These are phyloP conservation scores for Triops cancriformis DNA, from an alignment of 1,140 invertebrate genomes.

Conservation along the genomic window DNA sequence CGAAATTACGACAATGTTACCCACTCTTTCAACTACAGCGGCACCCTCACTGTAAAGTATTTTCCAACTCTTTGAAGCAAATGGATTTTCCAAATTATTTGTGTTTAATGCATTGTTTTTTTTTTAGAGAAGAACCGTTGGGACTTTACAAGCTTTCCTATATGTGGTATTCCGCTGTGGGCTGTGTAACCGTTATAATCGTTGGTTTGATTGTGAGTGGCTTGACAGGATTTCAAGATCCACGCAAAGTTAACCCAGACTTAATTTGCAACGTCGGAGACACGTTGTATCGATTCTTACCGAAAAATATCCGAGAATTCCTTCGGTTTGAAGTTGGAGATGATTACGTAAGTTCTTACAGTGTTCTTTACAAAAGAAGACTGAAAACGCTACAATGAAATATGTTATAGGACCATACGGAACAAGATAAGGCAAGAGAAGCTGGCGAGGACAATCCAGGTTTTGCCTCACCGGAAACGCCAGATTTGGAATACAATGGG, in stretches of 20 bases:
- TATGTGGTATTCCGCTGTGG: slow-evolving; percentile 70
- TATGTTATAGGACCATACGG: background rate
- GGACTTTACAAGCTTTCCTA: slow-evolving; percentile 57
- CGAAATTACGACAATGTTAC: background rate
- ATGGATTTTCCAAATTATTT: background rate
- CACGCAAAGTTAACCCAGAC: slow-evolving; percentile 45
- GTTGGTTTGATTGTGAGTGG: slow-evolving; percentile 62
- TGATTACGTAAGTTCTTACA: slow-evolving; percentile 20
- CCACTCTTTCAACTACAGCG: background rate
- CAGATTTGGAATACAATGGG: slow-evolving; percentile 1
- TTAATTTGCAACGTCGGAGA: slow-evolving; percentile 45
- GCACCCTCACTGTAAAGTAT: background rate
- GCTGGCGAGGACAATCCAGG: background rate
- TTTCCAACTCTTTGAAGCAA: background rate
- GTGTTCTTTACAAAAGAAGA: too few species aligned
- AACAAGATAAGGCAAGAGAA: slow-evolving; percentile 4
- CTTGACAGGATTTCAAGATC: slow-evolving; percentile 51
- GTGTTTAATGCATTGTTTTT: background rate
- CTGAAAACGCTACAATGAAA: background rate
- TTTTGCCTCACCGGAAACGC: slow-evolving; percentile 9
- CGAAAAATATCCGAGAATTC: slow-evolving; percentile 30
- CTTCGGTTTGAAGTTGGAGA: slow-evolving; percentile 28
- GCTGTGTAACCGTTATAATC: slow-evolving; percentile 56
- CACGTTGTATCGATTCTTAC: slow-evolving; percentile 43
- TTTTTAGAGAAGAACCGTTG: slow-evolving; percentile 31